Percentiles rank a stretch among this genome's conserved stretches.
These are phyloP conservation scores for Phylloscopus collybita DNA, from an alignment of 2,797 vertebrate genomes.

Conservation along the genomic window DNA sequence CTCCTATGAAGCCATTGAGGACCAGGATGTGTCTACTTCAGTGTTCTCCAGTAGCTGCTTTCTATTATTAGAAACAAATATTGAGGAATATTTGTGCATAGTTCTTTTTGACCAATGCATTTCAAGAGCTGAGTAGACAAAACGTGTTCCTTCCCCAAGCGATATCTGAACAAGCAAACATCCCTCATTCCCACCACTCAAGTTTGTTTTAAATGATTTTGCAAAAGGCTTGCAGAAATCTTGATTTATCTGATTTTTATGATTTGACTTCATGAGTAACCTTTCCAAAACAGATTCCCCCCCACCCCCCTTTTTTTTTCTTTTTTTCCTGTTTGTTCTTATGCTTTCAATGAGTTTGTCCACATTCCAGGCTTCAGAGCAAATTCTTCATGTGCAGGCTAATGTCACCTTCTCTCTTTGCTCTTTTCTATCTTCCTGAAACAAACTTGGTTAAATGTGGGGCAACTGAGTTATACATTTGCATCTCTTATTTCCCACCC, in stretches of 20 bases:
- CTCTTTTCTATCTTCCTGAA: not conserved
- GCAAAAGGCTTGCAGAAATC: not conserved
- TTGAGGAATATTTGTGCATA: not conserved
- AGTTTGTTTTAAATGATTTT: not conserved
- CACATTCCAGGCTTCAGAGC: not conserved
- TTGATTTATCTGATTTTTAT: not conserved
- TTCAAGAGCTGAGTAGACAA: not conserved
- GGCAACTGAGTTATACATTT: not conserved
- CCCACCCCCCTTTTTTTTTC: not conserved
- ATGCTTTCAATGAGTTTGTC: not conserved
- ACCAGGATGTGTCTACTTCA: not conserved
- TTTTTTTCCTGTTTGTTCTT: not conserved
- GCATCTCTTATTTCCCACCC: not conserved
- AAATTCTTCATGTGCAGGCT: not conserved
- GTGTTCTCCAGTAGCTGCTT: not conserved
- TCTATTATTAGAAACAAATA: not conserved
- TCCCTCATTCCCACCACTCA: not conserved
- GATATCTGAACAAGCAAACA: not conserved
- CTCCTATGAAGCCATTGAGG: not conserved
- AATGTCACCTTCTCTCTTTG: not conserved
- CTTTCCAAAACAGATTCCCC: not conserved
- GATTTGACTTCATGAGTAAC: not conserved
- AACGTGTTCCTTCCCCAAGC: not conserved
- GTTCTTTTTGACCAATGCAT: not conserved
- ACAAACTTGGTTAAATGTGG: not conserved